Conservation (phyloP, 1,140 invertebrate genomes). For the Drosophila hydei region DNA sequence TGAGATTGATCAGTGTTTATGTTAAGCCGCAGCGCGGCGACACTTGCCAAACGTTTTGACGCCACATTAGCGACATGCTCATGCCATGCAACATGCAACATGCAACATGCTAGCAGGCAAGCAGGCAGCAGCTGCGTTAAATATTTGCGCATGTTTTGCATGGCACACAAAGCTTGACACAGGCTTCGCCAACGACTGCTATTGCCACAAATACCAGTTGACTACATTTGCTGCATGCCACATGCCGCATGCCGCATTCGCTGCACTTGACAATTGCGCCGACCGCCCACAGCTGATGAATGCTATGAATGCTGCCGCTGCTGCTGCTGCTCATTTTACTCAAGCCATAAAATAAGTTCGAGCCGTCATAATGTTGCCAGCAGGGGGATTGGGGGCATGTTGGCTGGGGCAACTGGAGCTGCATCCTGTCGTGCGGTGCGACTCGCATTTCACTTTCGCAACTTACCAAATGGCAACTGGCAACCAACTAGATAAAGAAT, state of each 20-base stretch:
- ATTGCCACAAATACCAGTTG: conserved; percentile 13
- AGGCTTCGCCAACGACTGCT: conserved; percentile 17
- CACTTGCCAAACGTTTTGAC: conserved; percentile 21
- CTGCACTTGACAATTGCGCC: conserved; percentile 31
- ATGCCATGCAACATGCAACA: conserved; percentile 13
- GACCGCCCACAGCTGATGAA: conserved; percentile 5
- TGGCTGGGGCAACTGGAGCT: conserved; percentile 4
- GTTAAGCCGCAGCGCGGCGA: conserved; percentile 32
- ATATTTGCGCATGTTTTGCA: conserved; percentile 43
- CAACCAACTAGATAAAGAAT: conserved; percentile 69
- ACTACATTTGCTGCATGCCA: conserved; percentile 10
- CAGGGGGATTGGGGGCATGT: background rate
- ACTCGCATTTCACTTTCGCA: conserved; percentile 71
- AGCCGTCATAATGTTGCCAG: conserved; percentile 43
- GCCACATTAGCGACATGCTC: conserved; percentile 3
- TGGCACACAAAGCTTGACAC: conserved; percentile 30
- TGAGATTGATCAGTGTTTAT: conserved; percentile 53
- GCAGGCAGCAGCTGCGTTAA: conserved; percentile 16
- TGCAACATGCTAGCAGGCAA: conserved; percentile 13
- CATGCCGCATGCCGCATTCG: conserved; percentile 10
- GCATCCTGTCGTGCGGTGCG: background rate
- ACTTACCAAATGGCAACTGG: conserved; percentile 58
- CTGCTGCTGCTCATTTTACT: conserved; percentile 28
- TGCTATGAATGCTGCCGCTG: background rate
- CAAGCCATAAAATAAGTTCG: conserved; percentile 44